These are phyloP conservation scores for Phataginus tetradactyla DNA, from an alignment of 2,797 vertebrate species.

Conservation along the genomic window DNA sequence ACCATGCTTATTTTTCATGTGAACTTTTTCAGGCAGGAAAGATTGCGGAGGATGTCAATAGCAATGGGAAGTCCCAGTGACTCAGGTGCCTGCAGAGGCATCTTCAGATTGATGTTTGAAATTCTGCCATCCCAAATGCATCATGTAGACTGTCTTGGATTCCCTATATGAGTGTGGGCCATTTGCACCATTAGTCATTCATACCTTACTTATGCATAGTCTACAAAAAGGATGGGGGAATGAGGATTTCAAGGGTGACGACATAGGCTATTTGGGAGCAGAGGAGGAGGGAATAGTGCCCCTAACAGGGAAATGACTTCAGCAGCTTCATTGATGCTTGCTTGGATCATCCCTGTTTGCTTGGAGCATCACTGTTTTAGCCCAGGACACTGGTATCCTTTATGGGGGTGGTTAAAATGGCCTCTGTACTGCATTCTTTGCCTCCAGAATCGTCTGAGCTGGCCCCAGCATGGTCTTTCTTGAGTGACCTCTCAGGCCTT, in stretches of 20 bases:
- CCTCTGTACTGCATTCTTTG: rapidly evolving
- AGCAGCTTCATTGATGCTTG: background rate
- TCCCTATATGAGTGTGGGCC: background rate
- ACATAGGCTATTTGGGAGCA: background rate
- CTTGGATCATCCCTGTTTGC: background rate
- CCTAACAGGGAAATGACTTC: background rate
- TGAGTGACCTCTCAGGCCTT: rapidly evolving
- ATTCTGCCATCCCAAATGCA: background rate
- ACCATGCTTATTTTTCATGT: background rate
- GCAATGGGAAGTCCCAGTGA: rapidly evolving
- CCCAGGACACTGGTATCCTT: background rate
- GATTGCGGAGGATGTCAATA: background rate
- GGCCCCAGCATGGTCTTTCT: background rate
- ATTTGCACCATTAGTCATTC: background rate
- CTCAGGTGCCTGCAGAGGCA: too few species aligned
- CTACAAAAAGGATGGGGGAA: background rate
- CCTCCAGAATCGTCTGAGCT: background rate
- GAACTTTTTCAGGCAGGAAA: background rate
- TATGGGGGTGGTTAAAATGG: too few species aligned
- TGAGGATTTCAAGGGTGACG: background rate
- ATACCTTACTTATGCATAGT: background rate
- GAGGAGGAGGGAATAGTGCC: background rate
- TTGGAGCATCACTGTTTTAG: background rate
- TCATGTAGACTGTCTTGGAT: background rate
- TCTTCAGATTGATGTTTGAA: background rate